Base-by-base conservation (phyloP, 2,797 vertebrate genomes). In the Cirrhinus mrigala region DNA sequence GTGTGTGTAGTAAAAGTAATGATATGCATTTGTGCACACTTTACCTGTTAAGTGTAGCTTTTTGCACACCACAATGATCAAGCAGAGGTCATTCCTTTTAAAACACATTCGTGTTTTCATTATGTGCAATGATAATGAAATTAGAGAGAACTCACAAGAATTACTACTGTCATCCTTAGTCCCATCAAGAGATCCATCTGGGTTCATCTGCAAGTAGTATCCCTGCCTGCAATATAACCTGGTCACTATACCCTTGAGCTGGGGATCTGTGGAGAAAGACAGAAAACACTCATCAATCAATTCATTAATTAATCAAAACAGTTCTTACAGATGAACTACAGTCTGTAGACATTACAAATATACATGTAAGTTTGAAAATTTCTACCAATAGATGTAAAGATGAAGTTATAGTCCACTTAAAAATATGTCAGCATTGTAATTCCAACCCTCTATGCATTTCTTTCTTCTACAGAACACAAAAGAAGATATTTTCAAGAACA, bases 191-290 rank as follows among this genome's bases (percentile, higher is more conserved):
- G 97, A 97, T 97, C 98, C 98, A 98, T 99, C 98, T 89, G 98
- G 96, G 96, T 99, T 98, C 98, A 99, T 99, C 96, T 99, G 98
- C 98, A 99, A 98, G 98, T 99, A 99, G 97, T 98, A 99, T 94
- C 98, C 98, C 97, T 99, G 98, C 97, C 98, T 98, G 98, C 98
- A 99, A 96, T 99, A 99, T 97, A 99, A 98, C 97, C 98, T 99
- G 97, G 98, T 99, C 97, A 99, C 98, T 98, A 99, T 99, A 94
- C 98, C 98, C 98, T 99, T 99, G 97, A 99, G 98, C 97, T 99
- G 98, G 97, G 98, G 98, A 98, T 99, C 98, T 99, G 97, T 91
- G 96, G n/a, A 85, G 66, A 82, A 62, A 87, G 58, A 85, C 44
- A 88, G 29, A 89, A 85, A 73, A 79, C 40, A 62, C 9, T 29